Percentiles rank a stretch among this genome's conserved stretches.
These are phyloP conservation scores for Corapipo altera DNA, from an alignment of 2,113 vertebrate genomes.

Conservation along the genomic window DNA sequence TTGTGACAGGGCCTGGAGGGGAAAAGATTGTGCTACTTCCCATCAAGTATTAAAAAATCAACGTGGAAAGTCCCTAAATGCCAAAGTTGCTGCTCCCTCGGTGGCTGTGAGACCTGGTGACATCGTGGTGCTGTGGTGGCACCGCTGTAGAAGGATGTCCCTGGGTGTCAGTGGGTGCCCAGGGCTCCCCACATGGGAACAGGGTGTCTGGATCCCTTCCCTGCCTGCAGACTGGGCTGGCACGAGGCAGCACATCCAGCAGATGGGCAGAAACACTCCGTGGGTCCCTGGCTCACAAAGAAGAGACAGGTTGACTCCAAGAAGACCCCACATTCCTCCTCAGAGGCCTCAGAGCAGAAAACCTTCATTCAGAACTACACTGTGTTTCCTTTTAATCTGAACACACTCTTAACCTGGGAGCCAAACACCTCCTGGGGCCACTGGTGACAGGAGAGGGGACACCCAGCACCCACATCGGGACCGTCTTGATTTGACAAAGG, in stretches of 20 bases:
- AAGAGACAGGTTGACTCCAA: neutral
- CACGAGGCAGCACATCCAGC: neutral
- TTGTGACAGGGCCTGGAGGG: constrained; percentile 11
- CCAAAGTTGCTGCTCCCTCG: neutral
- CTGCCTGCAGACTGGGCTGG: neutral
- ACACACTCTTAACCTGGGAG: neutral
- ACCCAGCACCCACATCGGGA: neutral
- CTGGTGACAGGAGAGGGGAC: neutral
- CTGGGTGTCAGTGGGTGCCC: fast-evolving
- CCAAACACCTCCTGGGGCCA: neutral
- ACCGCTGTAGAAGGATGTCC: neutral
- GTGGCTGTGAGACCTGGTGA: neutral
- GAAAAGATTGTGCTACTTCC: neutral
- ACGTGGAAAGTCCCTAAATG: neutral
- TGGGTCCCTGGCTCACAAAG: fast-evolving
- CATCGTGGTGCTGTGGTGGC: fast-evolving
- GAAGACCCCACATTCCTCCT: neutral
- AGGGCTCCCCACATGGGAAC: neutral
- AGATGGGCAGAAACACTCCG: fast-evolving
- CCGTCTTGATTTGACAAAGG: neutral
- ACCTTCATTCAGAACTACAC: neutral
- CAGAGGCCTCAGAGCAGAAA: neutral
- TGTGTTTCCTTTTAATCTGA: neutral
- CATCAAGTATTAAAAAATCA: neutral
- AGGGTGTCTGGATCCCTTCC: neutral